These are phyloP conservation scores for Telenomus remus DNA, from an alignment of 1,140 invertebrate genomes.

Conservation along the genomic window DNA sequence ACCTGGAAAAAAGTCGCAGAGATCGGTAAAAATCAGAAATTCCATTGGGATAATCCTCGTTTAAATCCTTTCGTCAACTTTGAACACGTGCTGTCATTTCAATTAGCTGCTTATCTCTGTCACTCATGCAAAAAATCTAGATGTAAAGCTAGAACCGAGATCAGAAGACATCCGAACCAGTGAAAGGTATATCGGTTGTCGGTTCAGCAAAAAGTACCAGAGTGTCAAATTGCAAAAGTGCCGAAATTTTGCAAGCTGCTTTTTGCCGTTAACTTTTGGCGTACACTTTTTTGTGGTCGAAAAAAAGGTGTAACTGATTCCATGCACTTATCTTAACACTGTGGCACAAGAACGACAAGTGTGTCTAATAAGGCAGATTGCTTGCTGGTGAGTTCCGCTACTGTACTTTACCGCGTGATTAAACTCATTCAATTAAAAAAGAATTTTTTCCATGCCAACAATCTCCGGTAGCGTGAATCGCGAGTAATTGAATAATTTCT, in stretches of 20 bases:
- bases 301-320: too few relatives aligned
- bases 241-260: too few relatives aligned
- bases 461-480: conserved; percentile 1
- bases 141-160: conserved; percentile 23
- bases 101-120: conserved; percentile 38
- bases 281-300: too few relatives aligned
- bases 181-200: conserved; percentile 4
- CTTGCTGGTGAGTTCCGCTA: neutral
- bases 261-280: too few relatives aligned
- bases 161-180: neutral
- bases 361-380: conserved; percentile 18
- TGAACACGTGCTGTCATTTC: conserved; percentile 40
- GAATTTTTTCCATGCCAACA: conserved; percentile 4
- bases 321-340: neutral
- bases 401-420: conserved; percentile 15
- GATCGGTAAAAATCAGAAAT: neutral
- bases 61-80: conserved; percentile 23
- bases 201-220: conserved; percentile 38
- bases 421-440: conserved; percentile 8
- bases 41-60: conserved; percentile 24
- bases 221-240: conserved; percentile 25
- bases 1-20: neutral
- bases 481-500: conserved; percentile 63
- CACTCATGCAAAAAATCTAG: conserved; percentile 48
- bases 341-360: conserved; percentile 15